Evolutionary conservation across 2,113 vertebrate species (phyloP).

Genomic region (Megalops atlanticus): DNA sequence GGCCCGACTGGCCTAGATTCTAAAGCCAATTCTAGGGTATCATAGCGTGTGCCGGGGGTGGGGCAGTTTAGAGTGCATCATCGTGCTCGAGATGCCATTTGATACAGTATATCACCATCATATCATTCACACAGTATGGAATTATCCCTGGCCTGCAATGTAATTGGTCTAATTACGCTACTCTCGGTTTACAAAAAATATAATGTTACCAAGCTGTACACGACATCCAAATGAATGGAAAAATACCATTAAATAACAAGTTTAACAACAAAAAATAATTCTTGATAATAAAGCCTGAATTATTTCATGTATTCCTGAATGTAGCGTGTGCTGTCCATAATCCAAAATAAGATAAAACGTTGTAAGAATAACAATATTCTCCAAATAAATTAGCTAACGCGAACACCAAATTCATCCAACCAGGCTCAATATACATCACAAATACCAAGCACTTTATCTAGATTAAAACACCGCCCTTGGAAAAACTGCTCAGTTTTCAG

Average conservation of each 20-base stretch:
- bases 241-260: background rate
- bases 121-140: background rate
- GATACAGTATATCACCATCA: background rate
- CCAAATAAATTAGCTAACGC: background rate
- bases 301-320: background rate
- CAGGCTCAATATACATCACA: background rate
- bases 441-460: background rate
- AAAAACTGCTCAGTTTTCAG: background rate
- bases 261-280: background rate
- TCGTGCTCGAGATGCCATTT: background rate
- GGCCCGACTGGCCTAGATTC: constrained; percentile 21
- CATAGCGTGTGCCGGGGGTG: constrained; percentile 4
- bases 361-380: background rate
- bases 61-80: background rate
- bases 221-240: background rate
- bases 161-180: background rate
- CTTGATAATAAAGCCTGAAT: background rate
- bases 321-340: background rate
- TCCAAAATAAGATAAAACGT: background rate
- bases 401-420: background rate
- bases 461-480: too few relatives aligned
- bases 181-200: background rate
- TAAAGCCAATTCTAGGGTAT: background rate
- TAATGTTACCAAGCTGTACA: background rate
- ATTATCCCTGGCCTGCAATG: background rate